Conservation (phyloP, 2,888 invertebrate species). For the Phalera bucephala region DNA sequence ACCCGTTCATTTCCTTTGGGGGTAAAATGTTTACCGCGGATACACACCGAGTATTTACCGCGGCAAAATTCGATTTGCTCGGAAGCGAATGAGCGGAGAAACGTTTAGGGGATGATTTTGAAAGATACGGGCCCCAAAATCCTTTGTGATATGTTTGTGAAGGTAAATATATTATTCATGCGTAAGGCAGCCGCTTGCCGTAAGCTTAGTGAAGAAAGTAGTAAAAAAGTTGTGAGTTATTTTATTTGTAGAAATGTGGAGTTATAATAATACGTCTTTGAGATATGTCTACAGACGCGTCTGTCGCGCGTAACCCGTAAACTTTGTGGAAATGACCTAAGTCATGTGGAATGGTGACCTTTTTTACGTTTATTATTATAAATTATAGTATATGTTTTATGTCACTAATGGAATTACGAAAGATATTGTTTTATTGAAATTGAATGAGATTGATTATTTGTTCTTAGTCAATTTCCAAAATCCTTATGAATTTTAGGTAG, state of each 20-base stretch:
- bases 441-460: too few species aligned
- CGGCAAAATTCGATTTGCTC: constrained; percentile 11
- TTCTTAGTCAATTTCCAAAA: too few species aligned
- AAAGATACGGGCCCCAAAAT: constrained; percentile 3
- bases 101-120: constrained; percentile 8
- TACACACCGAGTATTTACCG: constrained; percentile 7
- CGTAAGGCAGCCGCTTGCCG: neutral
- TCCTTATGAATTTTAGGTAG: too few species aligned
- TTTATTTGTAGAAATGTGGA: neutral
- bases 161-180: constrained; percentile 9
- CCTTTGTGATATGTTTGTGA: constrained; percentile 3
- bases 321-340: too few species aligned
- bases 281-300: neutral
- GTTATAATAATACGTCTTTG: neutral
- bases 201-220: neutral
- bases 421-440: too few species aligned
- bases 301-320: neutral
- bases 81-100: constrained; percentile 8
- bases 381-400: too few species aligned
- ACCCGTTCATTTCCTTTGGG: constrained; percentile 22
- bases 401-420: too few species aligned
- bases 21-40: constrained; percentile 11
- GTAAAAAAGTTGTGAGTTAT: constrained; percentile 1
- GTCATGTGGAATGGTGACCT: too few species aligned
- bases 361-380: too few species aligned